Percentiles rank a stretch among this genome's conserved stretches.
These are phyloP conservation scores for Gymnocheta viridis DNA, from an alignment of 2,888 invertebrate species.

Conservation along the genomic window DNA sequence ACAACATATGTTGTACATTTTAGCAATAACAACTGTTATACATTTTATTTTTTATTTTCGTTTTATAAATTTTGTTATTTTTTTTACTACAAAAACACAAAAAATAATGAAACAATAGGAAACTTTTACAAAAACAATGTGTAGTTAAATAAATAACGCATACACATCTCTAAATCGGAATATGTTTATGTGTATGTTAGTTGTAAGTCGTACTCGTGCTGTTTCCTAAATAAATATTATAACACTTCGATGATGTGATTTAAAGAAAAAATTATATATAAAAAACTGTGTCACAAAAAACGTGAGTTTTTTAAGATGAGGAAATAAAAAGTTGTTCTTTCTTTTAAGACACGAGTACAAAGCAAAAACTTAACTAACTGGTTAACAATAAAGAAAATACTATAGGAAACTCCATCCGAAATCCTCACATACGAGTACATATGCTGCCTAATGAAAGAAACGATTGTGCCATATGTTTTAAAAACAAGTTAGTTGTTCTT, in stretches of 20 bases:
- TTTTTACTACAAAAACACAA: constrained; percentile 25
- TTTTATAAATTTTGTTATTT: neutral
- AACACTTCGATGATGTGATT: constrained; percentile 56
- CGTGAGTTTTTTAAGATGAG: constrained; percentile 62
- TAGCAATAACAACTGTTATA: constrained; percentile 49
- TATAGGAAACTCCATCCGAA: neutral
- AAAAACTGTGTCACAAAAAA: constrained; percentile 61
- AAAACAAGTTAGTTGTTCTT: constrained; percentile 19
- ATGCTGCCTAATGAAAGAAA: constrained; percentile 50
- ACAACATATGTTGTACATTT: constrained; percentile 61
- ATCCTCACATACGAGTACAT: neutral
- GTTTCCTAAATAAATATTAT: constrained; percentile 54
- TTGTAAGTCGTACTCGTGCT: constrained; percentile 28
- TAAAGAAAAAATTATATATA: constrained; percentile 23
- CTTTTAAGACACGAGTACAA: neutral
- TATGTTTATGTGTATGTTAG: neutral
- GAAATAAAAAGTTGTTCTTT: constrained; percentile 31
- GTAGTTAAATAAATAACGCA: neutral
- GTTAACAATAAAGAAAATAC: constrained; percentile 21
- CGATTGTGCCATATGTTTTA: constrained; percentile 42
- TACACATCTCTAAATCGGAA: neutral
- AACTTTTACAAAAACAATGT: constrained; percentile 10
- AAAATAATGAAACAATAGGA: constrained; percentile 15
- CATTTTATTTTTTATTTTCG: neutral
- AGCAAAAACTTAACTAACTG: constrained; percentile 20